These are phyloP conservation scores for Cephus runcator DNA, from an alignment of 2,888 invertebrate species.

Conservation along the genomic window DNA sequence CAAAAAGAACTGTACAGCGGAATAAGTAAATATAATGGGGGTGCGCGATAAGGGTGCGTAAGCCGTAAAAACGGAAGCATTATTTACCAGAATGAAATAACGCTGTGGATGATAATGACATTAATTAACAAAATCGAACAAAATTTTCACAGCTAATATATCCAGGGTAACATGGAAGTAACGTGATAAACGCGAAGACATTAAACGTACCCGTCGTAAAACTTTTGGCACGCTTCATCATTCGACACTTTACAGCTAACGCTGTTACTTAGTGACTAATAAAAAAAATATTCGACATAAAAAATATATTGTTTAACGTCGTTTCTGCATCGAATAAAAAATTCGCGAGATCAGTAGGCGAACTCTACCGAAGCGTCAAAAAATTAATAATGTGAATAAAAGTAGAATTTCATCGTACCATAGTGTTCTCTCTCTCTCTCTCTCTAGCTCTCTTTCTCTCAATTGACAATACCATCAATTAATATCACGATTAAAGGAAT, in stretches of 20 bases:
- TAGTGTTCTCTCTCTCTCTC: conserved; percentile 11
- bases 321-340: conserved; percentile 20
- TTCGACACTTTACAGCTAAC: conserved; percentile 3
- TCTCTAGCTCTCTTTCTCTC: conserved; percentile 3
- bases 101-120: neutral
- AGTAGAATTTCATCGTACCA: conserved; percentile 2
- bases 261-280: conserved; percentile 15
- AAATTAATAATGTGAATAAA: neutral
- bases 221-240: conserved; percentile 34
- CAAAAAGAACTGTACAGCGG: neutral
- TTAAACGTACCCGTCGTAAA: neutral
- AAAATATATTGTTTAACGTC: conserved; percentile 46
- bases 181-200: neutral
- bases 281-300: conserved; percentile 48
- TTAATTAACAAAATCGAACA: neutral
- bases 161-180: neutral
- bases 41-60: neutral
- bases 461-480: neutral
- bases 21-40: neutral
- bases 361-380: neutral
- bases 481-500: neutral
- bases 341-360: conserved; percentile 12
- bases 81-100: neutral
- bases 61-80: neutral
- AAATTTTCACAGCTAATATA: neutral